phyloP scores from a whole-genome alignment of 2,888 invertebrate genomes.

The Acanthosepion pharaonis region DNA sequence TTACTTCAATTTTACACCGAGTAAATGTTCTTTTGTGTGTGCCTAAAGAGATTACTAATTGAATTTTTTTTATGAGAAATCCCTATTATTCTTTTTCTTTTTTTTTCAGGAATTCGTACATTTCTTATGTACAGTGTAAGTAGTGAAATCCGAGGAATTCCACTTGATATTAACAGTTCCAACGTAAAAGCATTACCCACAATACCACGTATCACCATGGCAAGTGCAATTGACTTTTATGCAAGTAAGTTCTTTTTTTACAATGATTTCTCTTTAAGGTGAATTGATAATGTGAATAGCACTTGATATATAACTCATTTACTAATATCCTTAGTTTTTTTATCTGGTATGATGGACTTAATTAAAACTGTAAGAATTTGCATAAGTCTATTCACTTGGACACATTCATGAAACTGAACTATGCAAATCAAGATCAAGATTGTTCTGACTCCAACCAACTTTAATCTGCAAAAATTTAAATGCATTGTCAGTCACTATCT shows the following conservation, averaged over 20 bases:
- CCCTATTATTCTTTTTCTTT: background rate
- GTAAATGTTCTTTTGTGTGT: too few relatives aligned
- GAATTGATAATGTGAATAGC: background rate
- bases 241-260: slow-evolving; percentile 75
- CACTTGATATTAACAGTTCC: slow-evolving; percentile 73
- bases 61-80: too few relatives aligned
- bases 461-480: too few relatives aligned
- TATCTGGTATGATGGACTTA: too few relatives aligned
- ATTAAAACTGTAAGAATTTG: too few relatives aligned
- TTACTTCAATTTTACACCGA: too few relatives aligned
- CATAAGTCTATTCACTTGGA: too few relatives aligned
- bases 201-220: slow-evolving; percentile 84
- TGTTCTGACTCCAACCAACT: too few relatives aligned
- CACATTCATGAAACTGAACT: too few relatives aligned
- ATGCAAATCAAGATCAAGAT: too few relatives aligned
- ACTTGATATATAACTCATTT: background rate
- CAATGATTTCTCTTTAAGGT: background rate
- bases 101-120: slow-evolving; percentile 77
- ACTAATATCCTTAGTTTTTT: background rate
- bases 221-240: slow-evolving; percentile 84
- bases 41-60: too few relatives aligned
- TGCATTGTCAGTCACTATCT: too few relatives aligned
- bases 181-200: slow-evolving; percentile 79
- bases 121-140: slow-evolving; percentile 85
- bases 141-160: slow-evolving; percentile 84